Conservation (phyloP, 2,888 invertebrate species). For the Linnaemya tessellans region DNA sequence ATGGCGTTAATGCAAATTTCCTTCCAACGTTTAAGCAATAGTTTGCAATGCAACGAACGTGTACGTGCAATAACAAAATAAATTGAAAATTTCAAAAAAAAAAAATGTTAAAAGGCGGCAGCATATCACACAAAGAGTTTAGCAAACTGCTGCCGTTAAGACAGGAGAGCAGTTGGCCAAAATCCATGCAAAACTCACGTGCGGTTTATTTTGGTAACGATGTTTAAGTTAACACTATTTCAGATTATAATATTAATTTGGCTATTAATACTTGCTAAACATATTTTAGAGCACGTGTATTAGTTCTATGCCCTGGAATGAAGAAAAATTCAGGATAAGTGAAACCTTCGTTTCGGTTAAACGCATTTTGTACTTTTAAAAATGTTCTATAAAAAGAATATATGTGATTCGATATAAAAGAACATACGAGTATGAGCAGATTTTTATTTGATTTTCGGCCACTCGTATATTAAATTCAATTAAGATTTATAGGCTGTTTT, state of each 20-base stretch:
- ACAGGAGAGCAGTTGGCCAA: neutral
- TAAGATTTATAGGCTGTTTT: too few species aligned
- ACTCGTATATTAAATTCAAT: too few species aligned
- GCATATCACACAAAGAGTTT: constrained; percentile 55
- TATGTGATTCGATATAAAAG: too few species aligned
- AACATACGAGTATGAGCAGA: too few species aligned
- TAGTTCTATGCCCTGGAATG: too few species aligned
- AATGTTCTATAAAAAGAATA: too few species aligned
- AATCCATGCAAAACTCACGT: neutral
- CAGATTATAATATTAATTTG: neutral
- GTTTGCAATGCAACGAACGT: constrained; percentile 41
- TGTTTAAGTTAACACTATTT: neutral
- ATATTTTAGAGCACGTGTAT: too few species aligned
- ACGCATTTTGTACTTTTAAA: too few species aligned
- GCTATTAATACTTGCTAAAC: too few species aligned
- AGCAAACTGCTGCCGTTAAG: constrained; percentile 7
- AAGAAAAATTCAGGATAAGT: too few species aligned
- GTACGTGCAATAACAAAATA: constrained; percentile 62
- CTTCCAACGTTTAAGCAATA: constrained; percentile 44
- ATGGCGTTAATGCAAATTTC: constrained; percentile 44
- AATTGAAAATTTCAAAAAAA: constrained; percentile 32
- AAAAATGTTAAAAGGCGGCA: constrained; percentile 45
- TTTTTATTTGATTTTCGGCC: too few species aligned
- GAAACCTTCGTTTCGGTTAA: too few species aligned
- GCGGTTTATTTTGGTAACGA: neutral